Conservation (phyloP, 2,113 vertebrate species). For the Pyxicephalus adspersus region DNA sequence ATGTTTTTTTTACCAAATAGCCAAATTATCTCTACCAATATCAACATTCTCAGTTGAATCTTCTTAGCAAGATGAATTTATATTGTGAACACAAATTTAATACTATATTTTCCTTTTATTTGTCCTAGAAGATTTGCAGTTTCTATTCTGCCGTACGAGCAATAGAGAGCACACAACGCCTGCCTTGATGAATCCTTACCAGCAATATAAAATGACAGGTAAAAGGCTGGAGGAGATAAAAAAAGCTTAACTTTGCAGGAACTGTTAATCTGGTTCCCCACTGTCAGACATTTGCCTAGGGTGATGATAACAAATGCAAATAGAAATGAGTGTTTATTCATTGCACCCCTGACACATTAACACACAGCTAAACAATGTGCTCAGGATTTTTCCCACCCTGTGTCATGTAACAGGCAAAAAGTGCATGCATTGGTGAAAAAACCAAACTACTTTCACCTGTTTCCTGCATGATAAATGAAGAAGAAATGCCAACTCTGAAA, state of each 20-base stretch:
- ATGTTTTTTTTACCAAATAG: too few relatives aligned
- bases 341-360: not conserved
- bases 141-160: too few relatives aligned
- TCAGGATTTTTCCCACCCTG: too few relatives aligned
- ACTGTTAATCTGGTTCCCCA: conserved; percentile 32
- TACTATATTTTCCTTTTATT: not conserved
- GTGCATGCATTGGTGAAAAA: too few relatives aligned
- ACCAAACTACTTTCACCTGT: too few relatives aligned
- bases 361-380: too few relatives aligned
- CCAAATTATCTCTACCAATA: not conserved
- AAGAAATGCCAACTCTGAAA: too few relatives aligned
- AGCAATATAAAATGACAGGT: conserved; percentile 8
- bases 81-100: not conserved
- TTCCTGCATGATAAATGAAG: too few relatives aligned
- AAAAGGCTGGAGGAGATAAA: conserved; percentile 10
- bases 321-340: conserved; percentile 8
- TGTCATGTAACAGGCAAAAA: too few relatives aligned
- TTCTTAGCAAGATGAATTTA: not conserved
- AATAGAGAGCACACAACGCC: not conserved
- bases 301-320: conserved; percentile 20
- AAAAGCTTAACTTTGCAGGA: conserved; percentile 28
- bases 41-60: not conserved
- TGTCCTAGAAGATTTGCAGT: too few relatives aligned
- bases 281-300: conserved; percentile 18
- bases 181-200: conserved; percentile 4